These are phyloP conservation scores for Hycleus cichorii DNA, from an alignment of 1,140 invertebrate genomes.

Conservation along the genomic window DNA sequence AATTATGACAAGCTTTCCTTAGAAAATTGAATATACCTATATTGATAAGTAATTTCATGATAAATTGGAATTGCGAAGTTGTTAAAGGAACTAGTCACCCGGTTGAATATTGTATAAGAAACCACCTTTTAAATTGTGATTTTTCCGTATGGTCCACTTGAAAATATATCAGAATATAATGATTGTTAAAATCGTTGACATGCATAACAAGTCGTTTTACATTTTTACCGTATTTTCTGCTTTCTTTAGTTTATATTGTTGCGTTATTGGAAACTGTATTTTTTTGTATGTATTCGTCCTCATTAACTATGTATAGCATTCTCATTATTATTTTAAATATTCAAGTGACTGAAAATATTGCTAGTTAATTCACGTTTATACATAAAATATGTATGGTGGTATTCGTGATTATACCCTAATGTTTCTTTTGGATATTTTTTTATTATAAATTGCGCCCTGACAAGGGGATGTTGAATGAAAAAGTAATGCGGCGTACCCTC, in stretches of 20 bases:
- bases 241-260: no score
- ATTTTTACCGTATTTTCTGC: constrained; percentile 1
- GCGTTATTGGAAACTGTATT: no score
- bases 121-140: not conserved
- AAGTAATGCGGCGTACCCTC: constrained; percentile 8
- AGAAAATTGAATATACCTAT: constrained; percentile 16
- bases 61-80: constrained; percentile 15
- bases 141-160: constrained; percentile 3
- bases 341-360: no score
- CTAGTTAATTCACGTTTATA: no score
- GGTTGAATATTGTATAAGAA: not conserved
- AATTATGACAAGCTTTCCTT: constrained; percentile 15
- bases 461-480: not conserved
- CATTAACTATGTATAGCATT: not conserved
- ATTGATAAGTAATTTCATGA: constrained; percentile 14
- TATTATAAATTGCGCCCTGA: no score
- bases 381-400: no score
- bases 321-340: no score
- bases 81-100: constrained; percentile 11
- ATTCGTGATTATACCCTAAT: no score
- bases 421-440: no score
- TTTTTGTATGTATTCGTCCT: not conserved
- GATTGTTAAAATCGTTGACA: constrained; percentile 15
- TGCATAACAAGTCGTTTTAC: constrained; percentile 14
- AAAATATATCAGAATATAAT: constrained; percentile 16